Evolutionary conservation across 2,888 invertebrate species (phyloP), one percentile per base, ranked within the genome.

Genomic region (Thera britannica): DNA sequence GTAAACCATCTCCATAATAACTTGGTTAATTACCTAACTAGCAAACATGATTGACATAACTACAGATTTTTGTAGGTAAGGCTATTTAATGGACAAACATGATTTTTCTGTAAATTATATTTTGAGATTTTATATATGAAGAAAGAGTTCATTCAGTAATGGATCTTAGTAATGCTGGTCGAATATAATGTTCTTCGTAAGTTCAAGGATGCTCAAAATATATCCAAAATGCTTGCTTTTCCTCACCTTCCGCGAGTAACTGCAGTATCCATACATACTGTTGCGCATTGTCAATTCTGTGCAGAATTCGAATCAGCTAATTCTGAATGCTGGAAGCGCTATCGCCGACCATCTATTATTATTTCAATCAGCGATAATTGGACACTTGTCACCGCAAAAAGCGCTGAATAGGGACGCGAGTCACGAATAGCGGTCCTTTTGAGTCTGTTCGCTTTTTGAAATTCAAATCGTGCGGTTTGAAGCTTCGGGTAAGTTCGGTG

Each of bases 331-430:
- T 83, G 84, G 76, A 77, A 80, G 82, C 86, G 85, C 80, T 80
- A 80, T 78, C 78, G 74, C 72, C 72, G 73, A 75, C 79, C 78
- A 79, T 85, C 88, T 88, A 89, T 90, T 90, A 90, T 91, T 90
- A 90, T 89, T 90, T 89, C 90, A 89, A 90, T 91, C 89, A 85
- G 80, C 84, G 84, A 86, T 91, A 91, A 90, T 91, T 90, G 91
- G 90, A 89, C 87, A 88, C 85, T 89, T 87, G 89, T 90, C 88
- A 82, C 85, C 81, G 82, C 88, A 87, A 88, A 88, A 88, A 88
- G 86, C 82, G 78, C 78, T 80, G 79, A 77, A 73, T 76, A 79
- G 76, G 76, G 75, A 79, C 75, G 79, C 79, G 76, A 83, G 82
- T 82, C 83, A 82, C 83, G 85, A 80, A 73, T 74, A 73, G 85